These are phyloP conservation scores for Belgica antarctica DNA, from an alignment of 2,888 invertebrate genomes.

Conservation along the genomic window DNA sequence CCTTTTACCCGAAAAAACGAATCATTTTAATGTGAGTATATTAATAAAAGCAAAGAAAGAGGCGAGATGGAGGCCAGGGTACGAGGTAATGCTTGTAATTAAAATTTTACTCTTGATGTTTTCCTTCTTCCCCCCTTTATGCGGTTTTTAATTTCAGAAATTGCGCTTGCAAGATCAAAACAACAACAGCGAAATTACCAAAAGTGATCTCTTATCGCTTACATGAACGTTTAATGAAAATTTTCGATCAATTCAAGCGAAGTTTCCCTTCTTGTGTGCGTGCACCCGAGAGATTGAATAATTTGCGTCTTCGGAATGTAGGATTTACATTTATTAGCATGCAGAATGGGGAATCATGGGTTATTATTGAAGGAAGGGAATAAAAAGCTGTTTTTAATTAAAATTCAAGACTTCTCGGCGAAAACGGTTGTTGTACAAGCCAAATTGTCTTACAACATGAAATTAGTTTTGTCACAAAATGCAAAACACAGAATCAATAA, in stretches of 20 bases:
- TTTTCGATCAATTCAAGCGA: not conserved
- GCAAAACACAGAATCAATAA: no score
- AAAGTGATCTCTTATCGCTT: not conserved
- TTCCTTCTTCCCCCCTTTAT: no score
- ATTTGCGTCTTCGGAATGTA: not conserved
- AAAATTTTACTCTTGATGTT: constrained; percentile 7
- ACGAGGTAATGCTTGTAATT: constrained; percentile 34
- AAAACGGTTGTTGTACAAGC: not conserved
- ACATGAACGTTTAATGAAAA: constrained; percentile 1
- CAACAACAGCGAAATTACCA: not conserved
- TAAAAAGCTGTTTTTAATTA: constrained; percentile 1
- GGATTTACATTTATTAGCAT: constrained; percentile 26
- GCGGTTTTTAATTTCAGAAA: no score
- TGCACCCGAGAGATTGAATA: constrained; percentile 4
- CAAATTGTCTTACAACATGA: no score
- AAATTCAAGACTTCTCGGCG: not conserved
- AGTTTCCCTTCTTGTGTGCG: not conserved
- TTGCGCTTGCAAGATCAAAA: no score
- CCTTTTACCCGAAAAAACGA: constrained; percentile 14
- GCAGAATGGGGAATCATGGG: not conserved
- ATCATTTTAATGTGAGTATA: constrained; percentile 27
- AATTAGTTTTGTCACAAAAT: constrained; percentile 6
- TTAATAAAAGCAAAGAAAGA: constrained; percentile 18
- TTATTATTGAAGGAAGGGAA: not conserved
- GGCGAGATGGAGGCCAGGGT: constrained; percentile 15